A percentile compares a stretch with the other conserved stretches of the same genome.
Conservation (phyloP, 2,797 vertebrate genomes). For the Cetoscarus ocellatus region DNA sequence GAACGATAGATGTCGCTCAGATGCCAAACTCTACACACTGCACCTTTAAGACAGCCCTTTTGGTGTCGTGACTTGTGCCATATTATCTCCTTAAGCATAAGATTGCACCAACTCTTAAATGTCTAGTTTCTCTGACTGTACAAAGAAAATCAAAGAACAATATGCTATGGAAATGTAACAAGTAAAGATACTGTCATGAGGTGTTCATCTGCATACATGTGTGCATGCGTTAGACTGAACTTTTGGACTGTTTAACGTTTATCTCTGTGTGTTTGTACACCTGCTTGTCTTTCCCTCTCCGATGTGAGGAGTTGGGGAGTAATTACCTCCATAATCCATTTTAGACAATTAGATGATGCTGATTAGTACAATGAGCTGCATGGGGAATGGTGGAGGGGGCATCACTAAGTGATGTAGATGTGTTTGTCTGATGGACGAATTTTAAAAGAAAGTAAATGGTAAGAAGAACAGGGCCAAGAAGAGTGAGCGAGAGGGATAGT, state of each 20-base stretch:
- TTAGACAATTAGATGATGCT: slow-evolving; percentile 80
- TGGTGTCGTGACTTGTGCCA: neutral
- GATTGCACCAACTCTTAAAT: neutral
- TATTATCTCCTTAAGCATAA: neutral
- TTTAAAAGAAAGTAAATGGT: slow-evolving; percentile 12
- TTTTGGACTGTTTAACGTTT: slow-evolving; percentile 7
- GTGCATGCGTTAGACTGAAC: slow-evolving; percentile 12
- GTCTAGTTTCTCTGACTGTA: neutral
- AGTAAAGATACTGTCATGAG: neutral
- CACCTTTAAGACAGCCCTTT: no score
- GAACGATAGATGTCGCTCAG: no score
- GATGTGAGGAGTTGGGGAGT: slow-evolving; percentile 71
- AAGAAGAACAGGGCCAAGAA: slow-evolving; percentile 7
- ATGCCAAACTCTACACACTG: no score
- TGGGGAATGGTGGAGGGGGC: slow-evolving; percentile 45
- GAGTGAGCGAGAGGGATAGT: neutral
- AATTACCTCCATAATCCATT: slow-evolving; percentile 83
- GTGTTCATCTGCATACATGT: neutral
- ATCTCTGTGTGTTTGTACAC: slow-evolving; percentile 30
- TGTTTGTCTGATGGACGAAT: slow-evolving; percentile 13
- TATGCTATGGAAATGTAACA: neutral
- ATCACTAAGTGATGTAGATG: slow-evolving; percentile 25
- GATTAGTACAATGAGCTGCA: slow-evolving; percentile 79
- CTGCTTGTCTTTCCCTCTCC: slow-evolving; percentile 44
- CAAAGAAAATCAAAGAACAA: neutral